Evolutionary conservation across 64 coral and sea anemone species (phyloP).

Genomic region (Acropora tenuis): DNA sequence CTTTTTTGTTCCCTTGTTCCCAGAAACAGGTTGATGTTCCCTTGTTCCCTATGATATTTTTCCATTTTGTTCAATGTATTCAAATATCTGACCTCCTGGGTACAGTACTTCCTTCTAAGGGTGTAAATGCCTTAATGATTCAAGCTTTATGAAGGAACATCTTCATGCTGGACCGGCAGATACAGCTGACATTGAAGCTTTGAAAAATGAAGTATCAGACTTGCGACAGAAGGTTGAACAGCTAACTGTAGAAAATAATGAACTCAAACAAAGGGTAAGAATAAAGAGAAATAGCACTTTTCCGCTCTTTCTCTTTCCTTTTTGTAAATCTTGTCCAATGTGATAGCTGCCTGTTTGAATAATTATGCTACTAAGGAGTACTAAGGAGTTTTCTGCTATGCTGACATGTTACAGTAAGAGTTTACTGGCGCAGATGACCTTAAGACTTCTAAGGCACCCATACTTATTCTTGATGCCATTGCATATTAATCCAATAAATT

Average conservation of each 20-base stretch:
- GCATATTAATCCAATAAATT: too few relatives aligned
- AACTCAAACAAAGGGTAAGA: constrained; percentile 86
- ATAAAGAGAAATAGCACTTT: not conserved
- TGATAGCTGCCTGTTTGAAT: too few relatives aligned
- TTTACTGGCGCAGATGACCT: too few relatives aligned
- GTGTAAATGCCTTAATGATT: constrained; percentile 3
- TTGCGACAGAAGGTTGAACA: constrained; percentile 85
- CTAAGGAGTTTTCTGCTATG: too few relatives aligned
- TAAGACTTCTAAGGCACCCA: too few relatives aligned
- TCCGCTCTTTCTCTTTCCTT: not conserved
- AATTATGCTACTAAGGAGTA: too few relatives aligned
- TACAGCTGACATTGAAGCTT: constrained; percentile 89
- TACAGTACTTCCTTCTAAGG: not conserved
- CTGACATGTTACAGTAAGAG: too few relatives aligned
- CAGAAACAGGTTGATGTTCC: too few relatives aligned
- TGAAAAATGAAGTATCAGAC: constrained; percentile 83
- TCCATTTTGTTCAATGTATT: not conserved
- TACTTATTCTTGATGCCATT: too few relatives aligned
- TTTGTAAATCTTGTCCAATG: too few relatives aligned
- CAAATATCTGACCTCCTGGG: not conserved
- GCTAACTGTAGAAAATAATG: constrained; percentile 87
- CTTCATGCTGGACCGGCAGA: constrained; percentile 89
- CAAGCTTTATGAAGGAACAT: constrained; percentile 89
- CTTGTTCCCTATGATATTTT: too few relatives aligned
- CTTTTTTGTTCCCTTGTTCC: too few relatives aligned